These are phyloP conservation scores for Harpalus rufipes DNA, from an alignment of 2,888 invertebrate species.

Conservation along the genomic window DNA sequence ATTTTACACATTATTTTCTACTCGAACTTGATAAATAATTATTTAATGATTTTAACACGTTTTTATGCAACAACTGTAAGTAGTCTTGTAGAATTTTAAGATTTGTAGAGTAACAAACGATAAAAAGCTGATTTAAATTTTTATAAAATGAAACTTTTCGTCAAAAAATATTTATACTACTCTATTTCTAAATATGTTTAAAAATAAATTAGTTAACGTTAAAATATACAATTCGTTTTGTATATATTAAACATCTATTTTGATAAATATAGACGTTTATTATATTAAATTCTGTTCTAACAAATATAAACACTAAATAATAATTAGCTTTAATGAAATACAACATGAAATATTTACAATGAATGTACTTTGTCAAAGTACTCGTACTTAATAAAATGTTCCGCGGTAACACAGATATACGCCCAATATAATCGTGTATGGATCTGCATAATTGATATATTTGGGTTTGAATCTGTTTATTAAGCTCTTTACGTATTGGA, in stretches of 20 bases:
- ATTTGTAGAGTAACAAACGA: too few species aligned
- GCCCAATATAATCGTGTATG: conserved; percentile 29
- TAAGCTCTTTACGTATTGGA: conserved; percentile 71
- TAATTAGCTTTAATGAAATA: conserved; percentile 65
- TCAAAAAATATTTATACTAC: too few species aligned
- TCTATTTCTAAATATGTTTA: too few species aligned
- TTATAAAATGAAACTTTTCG: too few species aligned
- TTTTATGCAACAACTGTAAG: too few species aligned
- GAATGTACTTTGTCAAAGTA: conserved; percentile 41
- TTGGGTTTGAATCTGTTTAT: conserved; percentile 27
- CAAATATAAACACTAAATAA: conserved; percentile 67
- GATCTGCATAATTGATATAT: conserved; percentile 36
- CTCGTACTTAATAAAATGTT: conserved; percentile 44
- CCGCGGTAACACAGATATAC: conserved; percentile 44
- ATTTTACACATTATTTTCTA: too few species aligned
- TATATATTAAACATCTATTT: neutral
- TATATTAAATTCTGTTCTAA: conserved; percentile 65
- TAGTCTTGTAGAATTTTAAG: too few species aligned
- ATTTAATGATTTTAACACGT: too few species aligned
- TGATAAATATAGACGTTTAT: conserved; percentile 66
- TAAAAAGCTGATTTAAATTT: too few species aligned
- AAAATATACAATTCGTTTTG: too few species aligned
- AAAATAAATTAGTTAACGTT: too few species aligned
- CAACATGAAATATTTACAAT: conserved; percentile 63
- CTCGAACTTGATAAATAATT: too few species aligned